Evolutionary conservation across 2,113 vertebrate genomes (phyloP).

Genomic region (Urocolius indicus): DNA sequence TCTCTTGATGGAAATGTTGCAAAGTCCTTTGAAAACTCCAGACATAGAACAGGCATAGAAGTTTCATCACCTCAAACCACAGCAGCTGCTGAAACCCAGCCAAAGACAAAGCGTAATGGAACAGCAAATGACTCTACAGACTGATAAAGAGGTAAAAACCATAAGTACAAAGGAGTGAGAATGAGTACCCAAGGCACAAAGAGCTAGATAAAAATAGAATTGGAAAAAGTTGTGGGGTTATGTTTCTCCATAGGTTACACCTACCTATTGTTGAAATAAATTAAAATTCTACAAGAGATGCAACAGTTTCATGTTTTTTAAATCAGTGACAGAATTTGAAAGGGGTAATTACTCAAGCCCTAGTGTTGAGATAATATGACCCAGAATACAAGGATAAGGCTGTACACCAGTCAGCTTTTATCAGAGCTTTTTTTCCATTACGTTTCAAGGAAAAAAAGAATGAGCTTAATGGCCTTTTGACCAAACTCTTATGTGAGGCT

Average conservation of each 20-base stretch:
- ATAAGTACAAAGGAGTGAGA: neutral
- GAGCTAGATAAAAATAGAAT: constrained; percentile 11
- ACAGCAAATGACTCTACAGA: neutral
- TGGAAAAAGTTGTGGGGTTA: neutral
- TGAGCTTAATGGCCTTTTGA: neutral
- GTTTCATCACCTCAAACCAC: neutral
- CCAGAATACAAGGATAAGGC: neutral
- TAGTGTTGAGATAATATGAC: neutral
- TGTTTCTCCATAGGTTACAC: neutral
- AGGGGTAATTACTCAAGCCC: neutral
- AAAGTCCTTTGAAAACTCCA: constrained; percentile 32
- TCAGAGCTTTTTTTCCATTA: neutral
- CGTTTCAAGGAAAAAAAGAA: neutral
- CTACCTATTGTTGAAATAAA: neutral
- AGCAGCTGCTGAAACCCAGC: neutral
- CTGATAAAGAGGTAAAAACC: constrained; percentile 71
- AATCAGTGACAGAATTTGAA: neutral
- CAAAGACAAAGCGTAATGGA: neutral
- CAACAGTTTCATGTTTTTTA: constrained; percentile 8
- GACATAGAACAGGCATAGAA: neutral
- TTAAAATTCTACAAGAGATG: neutral
- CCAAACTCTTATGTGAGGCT: neutral
- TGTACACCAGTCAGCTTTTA: neutral
- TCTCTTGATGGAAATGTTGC: constrained; percentile 27
- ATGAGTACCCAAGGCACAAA: neutral